These are phyloP conservation scores for Rhinophrynus dorsalis DNA, from an alignment of 2,797 vertebrate genomes.

Conservation along the genomic window DNA sequence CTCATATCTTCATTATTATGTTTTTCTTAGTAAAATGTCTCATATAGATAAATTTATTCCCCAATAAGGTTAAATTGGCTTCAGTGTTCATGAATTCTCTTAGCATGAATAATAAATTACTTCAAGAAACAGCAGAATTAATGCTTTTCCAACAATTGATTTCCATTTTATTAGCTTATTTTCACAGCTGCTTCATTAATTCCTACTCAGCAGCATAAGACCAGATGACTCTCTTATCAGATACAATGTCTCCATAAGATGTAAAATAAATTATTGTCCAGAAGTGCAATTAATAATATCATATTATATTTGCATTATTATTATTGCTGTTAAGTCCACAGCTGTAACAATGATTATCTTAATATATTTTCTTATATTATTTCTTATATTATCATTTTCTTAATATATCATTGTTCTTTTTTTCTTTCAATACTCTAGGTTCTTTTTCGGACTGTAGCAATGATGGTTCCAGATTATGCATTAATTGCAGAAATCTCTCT, in stretches of 20 bases:
- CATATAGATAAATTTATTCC: background rate
- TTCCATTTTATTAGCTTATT: background rate
- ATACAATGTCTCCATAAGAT: background rate
- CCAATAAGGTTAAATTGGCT: background rate
- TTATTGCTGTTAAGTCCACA: background rate
- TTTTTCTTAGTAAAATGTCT: no score
- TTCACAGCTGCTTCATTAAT: background rate
- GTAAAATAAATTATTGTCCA: background rate
- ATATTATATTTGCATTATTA: no score
- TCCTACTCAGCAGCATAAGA: background rate
- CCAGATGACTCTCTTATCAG: background rate
- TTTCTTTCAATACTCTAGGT: conserved; percentile 15
- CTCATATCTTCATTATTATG: no score
- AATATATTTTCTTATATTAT: no score
- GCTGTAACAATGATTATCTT: background rate
- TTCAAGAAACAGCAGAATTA: background rate
- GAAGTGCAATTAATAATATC: no score
- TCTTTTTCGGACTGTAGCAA: conserved; percentile 46
- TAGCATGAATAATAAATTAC: no score
- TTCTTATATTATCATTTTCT: no score
- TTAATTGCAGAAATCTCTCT: conserved; percentile 48
- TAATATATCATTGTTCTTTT: no score
- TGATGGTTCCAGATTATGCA: conserved; percentile 38
- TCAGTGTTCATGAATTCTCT: no score
- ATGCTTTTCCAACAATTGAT: background rate